These are phyloP conservation scores for Helicoverpa armigera DNA, from an alignment of 1,140 invertebrate species.

Conservation along the genomic window DNA sequence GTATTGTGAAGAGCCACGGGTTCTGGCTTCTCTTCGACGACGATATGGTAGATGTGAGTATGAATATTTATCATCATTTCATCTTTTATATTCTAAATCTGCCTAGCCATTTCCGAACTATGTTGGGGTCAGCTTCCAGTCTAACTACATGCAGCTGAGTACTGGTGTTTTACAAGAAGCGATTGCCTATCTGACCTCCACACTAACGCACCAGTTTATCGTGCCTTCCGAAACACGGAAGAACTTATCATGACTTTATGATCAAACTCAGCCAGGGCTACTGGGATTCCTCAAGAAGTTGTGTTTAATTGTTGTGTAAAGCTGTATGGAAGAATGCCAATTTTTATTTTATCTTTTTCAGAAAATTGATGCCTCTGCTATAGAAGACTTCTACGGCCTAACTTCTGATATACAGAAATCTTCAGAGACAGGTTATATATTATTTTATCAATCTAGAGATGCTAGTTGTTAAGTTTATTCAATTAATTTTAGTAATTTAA, in stretches of 20 bases:
- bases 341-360: slow-evolving; percentile 83
- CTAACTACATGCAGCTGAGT: no score
- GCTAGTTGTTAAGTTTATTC: slow-evolving; percentile 83
- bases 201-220: no score
- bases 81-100: neutral
- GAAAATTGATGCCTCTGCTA: slow-evolving; percentile 99
- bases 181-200: no score
- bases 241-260: no score
- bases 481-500: slow-evolving; percentile 80
- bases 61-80: neutral
- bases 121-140: no score
- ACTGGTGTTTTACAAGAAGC: no score
- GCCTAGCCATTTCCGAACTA: no score
- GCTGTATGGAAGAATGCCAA: no score
- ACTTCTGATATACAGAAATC: slow-evolving; percentile 99
- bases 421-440: slow-evolving; percentile 99
- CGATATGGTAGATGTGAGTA: slow-evolving; percentile 99
- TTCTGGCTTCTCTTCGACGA: slow-evolving; percentile 99
- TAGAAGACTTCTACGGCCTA: slow-evolving; percentile 99
- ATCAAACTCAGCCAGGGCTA: no score
- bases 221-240: no score
- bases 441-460: slow-evolving; percentile 99
- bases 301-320: no score
- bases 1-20: slow-evolving; percentile 99
- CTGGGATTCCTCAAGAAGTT: no score